Evolutionary conservation across 1,140 invertebrate genomes (phyloP).

Genomic region (Bombus difficillimus): DNA sequence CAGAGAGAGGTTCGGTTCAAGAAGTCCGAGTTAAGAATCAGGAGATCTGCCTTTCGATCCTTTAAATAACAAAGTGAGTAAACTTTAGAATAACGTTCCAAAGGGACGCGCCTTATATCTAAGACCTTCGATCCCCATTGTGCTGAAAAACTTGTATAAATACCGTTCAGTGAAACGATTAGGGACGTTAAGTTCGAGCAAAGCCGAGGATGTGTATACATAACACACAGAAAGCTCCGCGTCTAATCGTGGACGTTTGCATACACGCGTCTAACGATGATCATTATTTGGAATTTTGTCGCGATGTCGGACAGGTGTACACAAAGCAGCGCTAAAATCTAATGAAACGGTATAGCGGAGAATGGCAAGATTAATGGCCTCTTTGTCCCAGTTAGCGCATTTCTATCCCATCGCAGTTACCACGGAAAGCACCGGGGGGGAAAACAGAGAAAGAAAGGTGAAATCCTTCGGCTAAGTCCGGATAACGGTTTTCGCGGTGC

Average conservation of each 20-base stretch:
- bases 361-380: conserved; percentile 5
- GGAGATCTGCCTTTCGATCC: neutral
- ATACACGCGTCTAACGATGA: neutral
- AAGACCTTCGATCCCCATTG: neutral
- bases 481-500: conserved; percentile 64
- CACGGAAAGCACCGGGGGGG: neutral
- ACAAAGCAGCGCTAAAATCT: neutral
- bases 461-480: conserved; percentile 57
- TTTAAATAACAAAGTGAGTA: neutral
- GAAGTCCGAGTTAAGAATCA: neutral
- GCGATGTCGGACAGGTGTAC: neutral
- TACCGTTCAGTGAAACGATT: neutral
- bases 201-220: no score
- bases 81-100: neutral
- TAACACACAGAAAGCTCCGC: no score
- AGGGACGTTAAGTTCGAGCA: neutral
- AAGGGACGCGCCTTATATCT: no score
- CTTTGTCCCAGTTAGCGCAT: conserved; percentile 25
- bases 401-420: conserved; percentile 23
- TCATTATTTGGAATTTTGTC: neutral
- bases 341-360: no score
- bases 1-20: no score
- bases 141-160: neutral
- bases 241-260: no score
- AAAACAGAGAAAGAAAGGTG: conserved; percentile 46